Conservation (phyloP, 2,797 vertebrate genomes). For the Galaxias olidus region DNA sequence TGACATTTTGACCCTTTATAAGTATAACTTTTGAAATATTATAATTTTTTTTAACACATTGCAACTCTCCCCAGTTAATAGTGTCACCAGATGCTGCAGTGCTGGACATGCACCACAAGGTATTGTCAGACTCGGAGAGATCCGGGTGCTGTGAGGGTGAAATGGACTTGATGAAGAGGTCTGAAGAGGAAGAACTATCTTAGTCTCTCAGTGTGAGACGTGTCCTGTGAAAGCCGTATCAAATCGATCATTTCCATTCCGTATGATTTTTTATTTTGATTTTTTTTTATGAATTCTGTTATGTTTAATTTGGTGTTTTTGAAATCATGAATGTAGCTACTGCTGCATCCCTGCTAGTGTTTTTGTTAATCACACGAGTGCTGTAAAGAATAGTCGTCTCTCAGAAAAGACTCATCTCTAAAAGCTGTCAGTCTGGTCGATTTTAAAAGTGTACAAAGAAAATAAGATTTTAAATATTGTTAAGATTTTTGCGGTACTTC, state of each 20-base stretch:
- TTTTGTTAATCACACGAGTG: slow-evolving; percentile 21
- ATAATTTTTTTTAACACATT: neutral
- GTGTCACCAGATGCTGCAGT: slow-evolving; percentile 26
- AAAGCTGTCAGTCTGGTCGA: neutral
- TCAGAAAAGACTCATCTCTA: slow-evolving; percentile 15
- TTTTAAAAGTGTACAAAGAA: no score
- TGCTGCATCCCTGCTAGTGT: slow-evolving; percentile 48
- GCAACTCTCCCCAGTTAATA: slow-evolving; percentile 24
- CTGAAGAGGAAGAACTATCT: slow-evolving; percentile 29
- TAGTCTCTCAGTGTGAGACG: slow-evolving; percentile 29
- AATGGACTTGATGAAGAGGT: slow-evolving; percentile 58
- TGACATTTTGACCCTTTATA: neutral
- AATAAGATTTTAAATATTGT: no score
- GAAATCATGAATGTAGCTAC: slow-evolving; percentile 19
- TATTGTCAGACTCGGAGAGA: slow-evolving; percentile 32
- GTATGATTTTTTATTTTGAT: slow-evolving; percentile 45
- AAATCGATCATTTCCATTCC: slow-evolving; percentile 27
- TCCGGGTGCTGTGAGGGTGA: slow-evolving; percentile 71
- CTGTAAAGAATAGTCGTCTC: slow-evolving; percentile 18
- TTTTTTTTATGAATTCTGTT: slow-evolving; percentile 28
- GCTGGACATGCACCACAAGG: slow-evolving; percentile 6
- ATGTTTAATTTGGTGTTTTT: no score
- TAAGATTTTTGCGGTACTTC: no score
- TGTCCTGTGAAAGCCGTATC: slow-evolving; percentile 41
- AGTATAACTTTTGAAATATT: neutral